Evolutionary conservation across 2,113 vertebrate species (phyloP).

Genomic region (Gadus macrocephalus): DNA sequence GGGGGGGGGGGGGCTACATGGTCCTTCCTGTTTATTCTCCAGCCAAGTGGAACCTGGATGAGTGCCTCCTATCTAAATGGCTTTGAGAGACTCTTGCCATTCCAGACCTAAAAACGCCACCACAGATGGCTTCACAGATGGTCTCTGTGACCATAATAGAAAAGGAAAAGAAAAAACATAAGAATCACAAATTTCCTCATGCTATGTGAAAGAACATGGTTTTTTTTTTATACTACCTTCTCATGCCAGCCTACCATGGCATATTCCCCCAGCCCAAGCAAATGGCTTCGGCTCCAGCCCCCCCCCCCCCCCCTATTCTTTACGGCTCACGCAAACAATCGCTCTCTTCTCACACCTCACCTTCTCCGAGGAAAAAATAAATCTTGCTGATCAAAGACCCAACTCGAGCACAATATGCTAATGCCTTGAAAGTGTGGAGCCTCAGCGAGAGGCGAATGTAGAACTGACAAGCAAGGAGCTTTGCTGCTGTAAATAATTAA

Average conservation of each 20-base stretch:
- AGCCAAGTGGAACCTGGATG: constrained; percentile 57
- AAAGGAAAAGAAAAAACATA: constrained; percentile 28
- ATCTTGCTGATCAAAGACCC: not conserved
- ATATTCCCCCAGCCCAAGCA: not conserved
- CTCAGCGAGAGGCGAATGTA: constrained; percentile 5
- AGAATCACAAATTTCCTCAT: constrained; percentile 37
- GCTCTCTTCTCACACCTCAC: too few species aligned
- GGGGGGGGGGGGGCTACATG: constrained; percentile 21
- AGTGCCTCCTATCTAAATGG: constrained; percentile 41
- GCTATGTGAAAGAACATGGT: constrained; percentile 5
- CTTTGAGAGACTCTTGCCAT: constrained; percentile 35
- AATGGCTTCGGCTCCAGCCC: constrained; percentile 9
- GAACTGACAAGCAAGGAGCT: constrained; percentile 33
- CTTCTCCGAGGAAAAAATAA: too few species aligned
- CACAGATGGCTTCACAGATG: constrained; percentile 71
- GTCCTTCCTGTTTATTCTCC: constrained; percentile 62
- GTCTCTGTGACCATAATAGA: constrained; percentile 38
- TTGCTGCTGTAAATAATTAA: constrained; percentile 69
- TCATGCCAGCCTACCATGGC: constrained; percentile 18
- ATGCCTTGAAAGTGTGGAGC: constrained; percentile 37
- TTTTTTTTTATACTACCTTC: not conserved
- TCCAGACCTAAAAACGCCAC: constrained; percentile 48
- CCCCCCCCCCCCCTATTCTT: not conserved
- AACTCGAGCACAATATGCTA: constrained; percentile 30
- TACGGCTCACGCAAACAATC: not conserved